These are phyloP conservation scores for Malurus splendens DNA, from an alignment of 2,797 vertebrate genomes.

Conservation along the genomic window DNA sequence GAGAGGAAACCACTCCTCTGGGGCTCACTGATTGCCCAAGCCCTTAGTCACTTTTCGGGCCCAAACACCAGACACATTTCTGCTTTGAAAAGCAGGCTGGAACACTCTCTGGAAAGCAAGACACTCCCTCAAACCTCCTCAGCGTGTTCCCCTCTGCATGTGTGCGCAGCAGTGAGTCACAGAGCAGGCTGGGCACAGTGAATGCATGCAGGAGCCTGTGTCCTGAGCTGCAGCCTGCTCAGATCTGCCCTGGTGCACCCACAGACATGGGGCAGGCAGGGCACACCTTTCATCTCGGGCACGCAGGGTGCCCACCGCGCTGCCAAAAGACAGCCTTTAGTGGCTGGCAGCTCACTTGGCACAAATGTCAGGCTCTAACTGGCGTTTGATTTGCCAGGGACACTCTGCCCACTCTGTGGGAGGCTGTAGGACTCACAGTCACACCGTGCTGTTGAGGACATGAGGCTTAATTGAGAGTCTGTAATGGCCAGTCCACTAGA, in stretches of 20 bases:
- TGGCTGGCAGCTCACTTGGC: background rate
- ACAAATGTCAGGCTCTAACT: background rate
- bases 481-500: background rate
- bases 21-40: background rate
- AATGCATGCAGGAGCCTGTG: rapidly evolving
- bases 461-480: conserved; percentile 23
- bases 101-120: background rate
- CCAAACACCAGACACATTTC: background rate
- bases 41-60: background rate
- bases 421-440: background rate
- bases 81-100: background rate
- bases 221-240: background rate
- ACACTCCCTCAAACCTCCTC: background rate
- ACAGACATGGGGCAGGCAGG: rapidly evolving
- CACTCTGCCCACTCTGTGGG: background rate
- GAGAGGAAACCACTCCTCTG: background rate
- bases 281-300: background rate
- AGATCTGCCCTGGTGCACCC: background rate
- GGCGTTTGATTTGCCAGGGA: conserved; percentile 7
- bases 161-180: background rate
- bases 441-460: rapidly evolving
- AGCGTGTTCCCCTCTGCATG: rapidly evolving
- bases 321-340: background rate
- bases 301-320: background rate
- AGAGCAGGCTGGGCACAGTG: background rate